These are phyloP conservation scores for Panthera tigris DNA, from an alignment of 2,113 vertebrate species.

Conservation along the genomic window DNA sequence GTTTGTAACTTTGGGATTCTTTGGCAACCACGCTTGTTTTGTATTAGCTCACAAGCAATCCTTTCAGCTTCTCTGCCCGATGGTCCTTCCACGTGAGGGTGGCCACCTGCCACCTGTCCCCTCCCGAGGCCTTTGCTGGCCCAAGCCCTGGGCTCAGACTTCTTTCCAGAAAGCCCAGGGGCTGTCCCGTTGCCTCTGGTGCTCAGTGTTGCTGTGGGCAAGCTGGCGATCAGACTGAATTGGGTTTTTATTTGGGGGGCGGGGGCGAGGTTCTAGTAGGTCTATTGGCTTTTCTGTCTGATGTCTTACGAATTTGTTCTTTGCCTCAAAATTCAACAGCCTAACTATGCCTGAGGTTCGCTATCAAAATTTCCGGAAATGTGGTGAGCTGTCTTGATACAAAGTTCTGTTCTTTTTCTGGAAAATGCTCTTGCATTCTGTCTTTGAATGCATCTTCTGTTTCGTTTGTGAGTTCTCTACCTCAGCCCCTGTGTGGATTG, in stretches of 20 bases:
- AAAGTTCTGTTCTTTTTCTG: background rate
- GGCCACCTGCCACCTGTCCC: background rate
- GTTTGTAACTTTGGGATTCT: background rate
- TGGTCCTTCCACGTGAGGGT: background rate
- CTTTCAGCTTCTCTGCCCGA: no score
- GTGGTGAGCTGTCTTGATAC: background rate
- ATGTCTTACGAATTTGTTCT: background rate
- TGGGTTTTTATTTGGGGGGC: background rate
- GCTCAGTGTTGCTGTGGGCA: background rate
- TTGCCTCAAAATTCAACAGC: background rate
- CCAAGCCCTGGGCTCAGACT: no score
- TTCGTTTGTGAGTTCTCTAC: no score
- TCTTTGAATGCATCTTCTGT: background rate
- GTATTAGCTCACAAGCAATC: background rate
- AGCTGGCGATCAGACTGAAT: background rate
- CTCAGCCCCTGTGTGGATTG: background rate
- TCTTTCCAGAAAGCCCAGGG: accelerated
- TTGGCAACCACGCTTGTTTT: background rate
- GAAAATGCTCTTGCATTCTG: background rate
- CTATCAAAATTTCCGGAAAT: background rate
- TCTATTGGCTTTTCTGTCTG: background rate
- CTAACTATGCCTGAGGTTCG: background rate
- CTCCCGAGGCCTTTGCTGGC: background rate
- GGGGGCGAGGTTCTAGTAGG: no score
- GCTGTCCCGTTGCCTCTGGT: background rate